These are phyloP conservation scores for Schizotus pectinicornis DNA, from an alignment of 2,888 invertebrate genomes.

Conservation along the genomic window DNA sequence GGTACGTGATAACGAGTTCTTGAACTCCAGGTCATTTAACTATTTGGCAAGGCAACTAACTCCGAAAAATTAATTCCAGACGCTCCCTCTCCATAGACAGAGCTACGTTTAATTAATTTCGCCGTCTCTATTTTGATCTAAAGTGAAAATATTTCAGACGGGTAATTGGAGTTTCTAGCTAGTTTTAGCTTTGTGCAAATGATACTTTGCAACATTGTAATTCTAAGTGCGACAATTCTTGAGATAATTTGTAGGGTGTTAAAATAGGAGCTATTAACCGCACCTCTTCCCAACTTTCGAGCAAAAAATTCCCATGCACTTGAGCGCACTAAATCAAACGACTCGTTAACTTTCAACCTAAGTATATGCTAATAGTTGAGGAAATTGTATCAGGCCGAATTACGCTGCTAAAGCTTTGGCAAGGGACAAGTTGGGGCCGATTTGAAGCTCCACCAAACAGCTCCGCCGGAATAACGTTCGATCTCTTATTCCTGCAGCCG, in stretches of 20 bases:
- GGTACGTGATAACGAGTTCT: constrained; percentile 20
- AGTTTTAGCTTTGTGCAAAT: constrained; percentile 7
- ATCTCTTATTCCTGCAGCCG: too few species aligned
- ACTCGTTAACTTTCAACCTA: constrained; percentile 26
- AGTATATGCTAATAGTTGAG: constrained; percentile 29
- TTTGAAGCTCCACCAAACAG: too few species aligned
- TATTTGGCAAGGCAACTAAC: constrained; percentile 4
- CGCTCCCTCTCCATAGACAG: too few species aligned
- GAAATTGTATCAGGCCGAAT: constrained; percentile 5
- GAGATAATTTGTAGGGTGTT: constrained; percentile 27
- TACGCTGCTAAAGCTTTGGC: too few species aligned
- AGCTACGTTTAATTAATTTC: constrained; percentile 2
- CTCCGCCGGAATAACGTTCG: too few species aligned
- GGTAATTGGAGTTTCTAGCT: background rate
- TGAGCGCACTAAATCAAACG: constrained; percentile 30
- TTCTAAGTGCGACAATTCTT: constrained; percentile 14
- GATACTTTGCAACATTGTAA: constrained; percentile 22
- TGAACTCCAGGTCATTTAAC: constrained; percentile 29
- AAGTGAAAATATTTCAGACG: constrained; percentile 3
- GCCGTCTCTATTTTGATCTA: constrained; percentile 2
- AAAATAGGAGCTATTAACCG: constrained; percentile 33
- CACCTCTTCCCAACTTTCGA: constrained; percentile 30
- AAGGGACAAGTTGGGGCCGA: too few species aligned
- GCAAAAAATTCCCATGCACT: constrained; percentile 31
- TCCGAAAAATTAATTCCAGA: background rate